Conservation (phyloP, 2,113 vertebrate species). For the Tyrannus savana region DNA sequence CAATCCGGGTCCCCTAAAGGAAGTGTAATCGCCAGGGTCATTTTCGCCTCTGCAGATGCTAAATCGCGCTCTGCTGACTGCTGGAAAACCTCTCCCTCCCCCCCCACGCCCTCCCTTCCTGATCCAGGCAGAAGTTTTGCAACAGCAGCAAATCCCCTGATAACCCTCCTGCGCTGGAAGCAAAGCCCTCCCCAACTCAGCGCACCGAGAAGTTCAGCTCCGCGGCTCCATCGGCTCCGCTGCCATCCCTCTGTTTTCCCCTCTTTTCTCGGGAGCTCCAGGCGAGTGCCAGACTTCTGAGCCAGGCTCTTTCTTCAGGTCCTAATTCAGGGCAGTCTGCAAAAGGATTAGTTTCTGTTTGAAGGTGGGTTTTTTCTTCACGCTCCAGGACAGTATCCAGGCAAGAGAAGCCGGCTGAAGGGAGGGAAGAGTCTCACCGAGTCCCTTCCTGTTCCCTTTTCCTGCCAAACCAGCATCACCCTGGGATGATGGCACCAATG, state of each 20-base stretch:
- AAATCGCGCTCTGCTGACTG: conserved; percentile 66
- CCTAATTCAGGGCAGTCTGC: conserved; percentile 26
- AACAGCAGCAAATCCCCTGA: conserved; percentile 68
- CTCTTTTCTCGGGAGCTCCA: conserved; percentile 19
- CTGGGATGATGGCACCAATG: background rate
- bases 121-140: conserved; percentile 61
- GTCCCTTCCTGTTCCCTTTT: background rate
- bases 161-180: conserved; percentile 62
- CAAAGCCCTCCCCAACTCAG: conserved; percentile 57
- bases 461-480: background rate
- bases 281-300: conserved; percentile 47
- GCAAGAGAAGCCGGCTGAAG: background rate
- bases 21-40: conserved; percentile 51
- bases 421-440: background rate
- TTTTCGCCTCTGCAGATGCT: conserved; percentile 62
- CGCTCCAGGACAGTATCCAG: background rate
- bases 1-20: conserved; percentile 30
- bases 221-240: conserved; percentile 25
- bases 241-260: background rate
- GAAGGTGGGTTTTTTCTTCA: background rate
- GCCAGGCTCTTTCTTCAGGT: conserved; percentile 16
- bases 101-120: background rate
- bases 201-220: conserved; percentile 16
- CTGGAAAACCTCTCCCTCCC: conserved; percentile 59
- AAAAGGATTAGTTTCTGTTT: conserved; percentile 61